A percentile compares a stretch with the other conserved stretches of the same genome.
These are phyloP conservation scores for Atrichornis clamosus DNA, from an alignment of 2,113 vertebrate species.

Conservation along the genomic window DNA sequence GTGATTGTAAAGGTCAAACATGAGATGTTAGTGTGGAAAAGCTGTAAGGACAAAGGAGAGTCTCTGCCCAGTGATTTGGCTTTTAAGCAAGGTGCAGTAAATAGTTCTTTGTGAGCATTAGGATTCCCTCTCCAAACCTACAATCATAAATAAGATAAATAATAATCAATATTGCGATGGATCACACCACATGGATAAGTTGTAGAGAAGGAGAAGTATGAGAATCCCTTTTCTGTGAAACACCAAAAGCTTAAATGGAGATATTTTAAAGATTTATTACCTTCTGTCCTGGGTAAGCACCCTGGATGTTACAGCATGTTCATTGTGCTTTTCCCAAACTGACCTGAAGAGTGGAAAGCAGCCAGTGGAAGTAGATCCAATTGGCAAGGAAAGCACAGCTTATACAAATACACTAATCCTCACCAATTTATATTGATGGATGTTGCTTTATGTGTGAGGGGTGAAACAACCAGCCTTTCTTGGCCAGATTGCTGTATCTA, in stretches of 20 bases:
- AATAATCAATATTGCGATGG: not conserved
- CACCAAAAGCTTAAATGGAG: not conserved
- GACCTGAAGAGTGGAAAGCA: not conserved
- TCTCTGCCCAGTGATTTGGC: not conserved
- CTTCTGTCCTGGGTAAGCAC: not conserved
- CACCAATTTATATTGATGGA: not conserved
- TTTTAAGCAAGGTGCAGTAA: not conserved
- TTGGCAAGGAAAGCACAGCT: not conserved
- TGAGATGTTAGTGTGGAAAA: not conserved
- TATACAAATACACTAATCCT: not conserved
- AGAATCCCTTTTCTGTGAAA: not conserved
- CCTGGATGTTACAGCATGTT: not conserved
- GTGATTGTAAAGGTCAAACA: not conserved
- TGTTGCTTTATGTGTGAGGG: not conserved
- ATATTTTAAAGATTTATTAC: not conserved
- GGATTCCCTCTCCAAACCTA: not conserved
- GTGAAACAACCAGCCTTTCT: not conserved
- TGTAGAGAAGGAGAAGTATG: not conserved
- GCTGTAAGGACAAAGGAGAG: not conserved
- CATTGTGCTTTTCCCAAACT: accelerated
- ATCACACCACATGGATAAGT: not conserved
- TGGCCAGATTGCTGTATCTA: not conserved
- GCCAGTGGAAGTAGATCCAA: not conserved
- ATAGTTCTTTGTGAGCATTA: not conserved
- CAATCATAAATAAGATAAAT: not conserved